phyloP scores from a whole-genome alignment of 2,888 invertebrate genomes.

The Halictus ligatus region DNA sequence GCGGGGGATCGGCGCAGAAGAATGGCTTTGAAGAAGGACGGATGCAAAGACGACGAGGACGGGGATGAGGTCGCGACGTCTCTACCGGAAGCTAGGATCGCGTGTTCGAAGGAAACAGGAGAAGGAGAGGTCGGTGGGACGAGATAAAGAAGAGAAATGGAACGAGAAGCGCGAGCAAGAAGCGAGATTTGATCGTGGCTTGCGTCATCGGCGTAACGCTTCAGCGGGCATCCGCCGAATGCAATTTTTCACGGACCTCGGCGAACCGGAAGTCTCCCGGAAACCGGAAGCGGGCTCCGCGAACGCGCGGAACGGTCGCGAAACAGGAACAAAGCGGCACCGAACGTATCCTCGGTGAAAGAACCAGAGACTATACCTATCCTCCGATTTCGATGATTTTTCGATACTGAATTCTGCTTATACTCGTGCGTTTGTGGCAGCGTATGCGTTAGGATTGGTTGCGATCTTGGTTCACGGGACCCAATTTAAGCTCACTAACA shows the following conservation, averaged over 20 bases:
- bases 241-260: constrained; percentile 74
- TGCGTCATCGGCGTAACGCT: constrained; percentile 61
- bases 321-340: constrained; percentile 53
- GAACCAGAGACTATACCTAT: neutral
- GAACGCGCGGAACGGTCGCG: constrained; percentile 57
- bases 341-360: neutral
- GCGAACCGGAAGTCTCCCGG: constrained; percentile 66
- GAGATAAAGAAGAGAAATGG: constrained; percentile 12
- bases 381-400: neutral
- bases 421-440: too few relatives aligned
- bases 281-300: constrained; percentile 72
- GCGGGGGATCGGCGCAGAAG: neutral
- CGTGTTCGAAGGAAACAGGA: constrained; percentile 30
- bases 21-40: neutral
- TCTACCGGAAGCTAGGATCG: constrained; percentile 33
- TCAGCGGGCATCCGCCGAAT: constrained; percentile 55
- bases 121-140: constrained; percentile 20
- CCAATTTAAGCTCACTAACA: too few relatives aligned
- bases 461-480: too few relatives aligned
- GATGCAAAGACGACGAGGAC: constrained; percentile 5
- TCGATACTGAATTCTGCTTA: neutral
- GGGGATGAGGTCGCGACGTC: constrained; percentile 18
- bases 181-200: constrained; percentile 56
- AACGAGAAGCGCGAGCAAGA: constrained; percentile 34
- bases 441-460: too few relatives aligned